These are phyloP conservation scores for Aplodontia rufa DNA, from an alignment of 2,113 vertebrate genomes.

Conservation along the genomic window DNA sequence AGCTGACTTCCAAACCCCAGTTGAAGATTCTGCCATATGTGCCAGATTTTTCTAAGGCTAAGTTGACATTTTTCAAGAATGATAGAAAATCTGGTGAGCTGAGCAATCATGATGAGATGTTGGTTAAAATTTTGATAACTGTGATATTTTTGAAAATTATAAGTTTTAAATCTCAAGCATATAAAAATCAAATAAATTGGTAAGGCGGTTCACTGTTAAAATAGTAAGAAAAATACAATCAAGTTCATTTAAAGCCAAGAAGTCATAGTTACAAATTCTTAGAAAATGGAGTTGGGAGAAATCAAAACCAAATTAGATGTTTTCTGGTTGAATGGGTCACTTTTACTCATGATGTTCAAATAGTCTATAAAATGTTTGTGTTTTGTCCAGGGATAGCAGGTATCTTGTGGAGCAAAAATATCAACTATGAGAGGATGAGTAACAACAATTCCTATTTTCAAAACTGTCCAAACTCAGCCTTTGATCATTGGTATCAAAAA, in stretches of 20 bases:
- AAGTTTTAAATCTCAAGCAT: not conserved
- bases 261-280: not conserved
- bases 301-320: not conserved
- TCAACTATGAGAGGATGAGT: slow-evolving; percentile 30
- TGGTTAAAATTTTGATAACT: not conserved
- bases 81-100: not conserved
- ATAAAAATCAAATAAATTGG: not conserved
- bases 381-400: slow-evolving; percentile 40
- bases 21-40: not conserved
- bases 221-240: not conserved
- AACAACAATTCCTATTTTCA: slow-evolving; percentile 59
- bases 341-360: slow-evolving; percentile 41
- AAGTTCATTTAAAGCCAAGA: not conserved
- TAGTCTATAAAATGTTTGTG: slow-evolving; percentile 4
- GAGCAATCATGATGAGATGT: not conserved
- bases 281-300: not conserved
- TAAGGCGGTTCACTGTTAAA: not conserved
- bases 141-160: not conserved
- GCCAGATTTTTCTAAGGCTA: not conserved
- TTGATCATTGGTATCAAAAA: slow-evolving; percentile 64
- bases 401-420: slow-evolving; percentile 46
- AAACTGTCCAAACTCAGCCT: slow-evolving; percentile 60
- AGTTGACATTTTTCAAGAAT: not conserved
- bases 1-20: not conserved
- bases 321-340: not conserved